These are phyloP conservation scores for Kuschelorhynchus macadamiae DNA, from an alignment of 2,888 invertebrate species.

Conservation along the genomic window DNA sequence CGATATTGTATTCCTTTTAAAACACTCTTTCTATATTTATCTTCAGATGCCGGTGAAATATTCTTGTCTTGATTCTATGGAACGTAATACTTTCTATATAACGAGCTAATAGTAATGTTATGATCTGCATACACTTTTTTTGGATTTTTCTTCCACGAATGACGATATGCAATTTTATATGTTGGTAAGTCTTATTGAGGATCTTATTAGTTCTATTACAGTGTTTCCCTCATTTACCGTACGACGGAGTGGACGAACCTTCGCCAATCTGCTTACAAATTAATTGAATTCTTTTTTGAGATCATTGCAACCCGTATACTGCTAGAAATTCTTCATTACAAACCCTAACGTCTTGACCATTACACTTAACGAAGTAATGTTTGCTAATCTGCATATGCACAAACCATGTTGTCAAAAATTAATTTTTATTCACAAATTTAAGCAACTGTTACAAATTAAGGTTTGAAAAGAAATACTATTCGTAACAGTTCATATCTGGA, in stretches of 20 bases:
- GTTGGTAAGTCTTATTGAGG: not conserved
- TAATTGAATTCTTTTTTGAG: constrained; percentile 40
- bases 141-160: not conserved
- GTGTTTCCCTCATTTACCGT: not conserved
- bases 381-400: no score
- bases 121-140: not conserved
- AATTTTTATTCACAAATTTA: no score
- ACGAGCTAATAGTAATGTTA: not conserved
- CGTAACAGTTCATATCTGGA: no score
- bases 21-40: not conserved
- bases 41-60: not conserved
- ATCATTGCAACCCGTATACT: constrained; percentile 39
- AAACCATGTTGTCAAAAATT: no score
- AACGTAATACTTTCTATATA: not conserved
- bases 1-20: not conserved
- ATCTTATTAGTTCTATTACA: not conserved
- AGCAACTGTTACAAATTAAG: no score
- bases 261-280: constrained; percentile 33
- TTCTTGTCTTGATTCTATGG: not conserved
- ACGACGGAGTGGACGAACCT: constrained; percentile 1
- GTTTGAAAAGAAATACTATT: no score
- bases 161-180: not conserved
- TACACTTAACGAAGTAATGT: constrained; percentile 42
- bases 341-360: constrained; percentile 38
- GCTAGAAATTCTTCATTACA: constrained; percentile 47